Evolutionary conservation across 92 coral and sea anemone genomes (phyloP), one percentile per base, ranked within the genome.

Genomic region (Epizoanthus scotinus): DNA sequence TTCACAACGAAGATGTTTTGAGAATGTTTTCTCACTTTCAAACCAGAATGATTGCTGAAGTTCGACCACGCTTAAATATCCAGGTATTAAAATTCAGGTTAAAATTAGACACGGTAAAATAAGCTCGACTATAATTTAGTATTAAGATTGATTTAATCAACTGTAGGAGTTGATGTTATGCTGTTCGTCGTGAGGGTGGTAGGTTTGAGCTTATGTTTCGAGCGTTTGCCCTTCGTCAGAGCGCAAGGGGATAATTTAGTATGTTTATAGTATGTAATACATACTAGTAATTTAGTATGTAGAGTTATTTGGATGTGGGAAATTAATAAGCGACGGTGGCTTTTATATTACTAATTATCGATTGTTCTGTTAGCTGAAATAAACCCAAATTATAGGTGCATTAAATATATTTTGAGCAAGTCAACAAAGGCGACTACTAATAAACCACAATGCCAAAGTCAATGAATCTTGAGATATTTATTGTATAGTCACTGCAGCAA

Each of bases 361-460:
- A 9, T 8, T 27, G 20, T 73, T 31, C 31, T 28, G 31, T 27
- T 28, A 28, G 31, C n/a, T 54, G 12, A 49, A 56, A 54, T 29
- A 52, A 49, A 56, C 64, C 21, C 57, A 56, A 55, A 73, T 34
- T 53, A 34, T 31, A 73, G 9, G 64, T 10, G 22, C 20, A 18
- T 56, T 73, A 1, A 55, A 56, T 54, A 17, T 64, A 44, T 54
- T 36, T 73, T 73, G 61, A 20, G 38, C 25, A 36, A 75, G 42
- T 75, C 63, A 75, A 58, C 59, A 38, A 75, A 40, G 18, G 13
- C 13, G 20, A 21, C 18, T 18, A 8, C 53, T 38, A 57, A 36
- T 53, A 19, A 54, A 56, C n/a, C n/a, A 29, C 28, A 22, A 47
- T 9, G 50, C n/a, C 7, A 38, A 2, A 19, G 28, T 47, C 13